These are phyloP conservation scores for Holocentrus rufus DNA, from an alignment of 2,797 vertebrate genomes.

Conservation along the genomic window DNA sequence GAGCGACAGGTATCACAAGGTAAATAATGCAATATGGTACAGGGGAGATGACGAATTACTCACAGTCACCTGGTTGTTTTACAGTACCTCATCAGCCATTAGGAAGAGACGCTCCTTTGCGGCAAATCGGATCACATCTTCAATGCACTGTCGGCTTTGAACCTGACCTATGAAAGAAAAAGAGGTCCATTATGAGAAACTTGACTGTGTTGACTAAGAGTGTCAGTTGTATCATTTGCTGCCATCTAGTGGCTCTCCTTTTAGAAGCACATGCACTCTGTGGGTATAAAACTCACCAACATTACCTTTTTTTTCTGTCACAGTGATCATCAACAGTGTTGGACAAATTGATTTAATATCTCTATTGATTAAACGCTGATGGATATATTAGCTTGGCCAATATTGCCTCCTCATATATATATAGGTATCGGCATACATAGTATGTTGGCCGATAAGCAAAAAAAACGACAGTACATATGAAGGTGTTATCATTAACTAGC, in stretches of 20 bases:
- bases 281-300: neutral
- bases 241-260: slow-evolving; percentile 68
- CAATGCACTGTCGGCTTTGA: slow-evolving; percentile 90
- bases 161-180: slow-evolving; percentile 87
- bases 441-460: too few relatives aligned
- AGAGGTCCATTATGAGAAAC: neutral
- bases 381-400: too few relatives aligned
- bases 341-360: neutral
- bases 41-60: neutral
- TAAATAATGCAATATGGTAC: neutral
- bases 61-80: neutral
- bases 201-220: neutral
- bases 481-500: too few relatives aligned
- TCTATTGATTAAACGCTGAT: too few relatives aligned
- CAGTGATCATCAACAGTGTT: neutral
- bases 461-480: too few relatives aligned
- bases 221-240: slow-evolving; percentile 35
- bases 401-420: too few relatives aligned
- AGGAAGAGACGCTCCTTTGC: slow-evolving; percentile 90
- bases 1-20: neutral
- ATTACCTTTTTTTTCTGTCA: neutral
- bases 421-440: too few relatives aligned
- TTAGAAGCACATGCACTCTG: neutral
- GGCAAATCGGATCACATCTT: slow-evolving; percentile 91
- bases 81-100: slow-evolving; percentile 90